Conservation (phyloP, 2,797 vertebrate species). For the Cyprinella venusta region DNA sequence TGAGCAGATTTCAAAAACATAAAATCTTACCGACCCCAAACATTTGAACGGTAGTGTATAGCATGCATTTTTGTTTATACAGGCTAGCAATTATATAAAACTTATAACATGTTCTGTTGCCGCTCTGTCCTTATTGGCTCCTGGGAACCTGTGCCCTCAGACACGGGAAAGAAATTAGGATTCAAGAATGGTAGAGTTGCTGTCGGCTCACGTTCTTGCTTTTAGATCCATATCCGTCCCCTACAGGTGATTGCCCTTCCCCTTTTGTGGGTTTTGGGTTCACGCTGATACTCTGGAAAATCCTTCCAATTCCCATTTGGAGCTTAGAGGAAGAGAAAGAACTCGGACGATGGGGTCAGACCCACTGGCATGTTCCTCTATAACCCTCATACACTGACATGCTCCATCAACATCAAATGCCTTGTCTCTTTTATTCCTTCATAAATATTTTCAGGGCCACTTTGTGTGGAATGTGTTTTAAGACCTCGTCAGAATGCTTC, state of each 20-base stretch:
- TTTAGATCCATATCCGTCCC: conserved; percentile 42
- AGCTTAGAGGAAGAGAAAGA: conserved; percentile 29
- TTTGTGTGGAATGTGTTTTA: conserved; percentile 57
- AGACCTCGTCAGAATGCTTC: conserved; percentile 50
- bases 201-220: conserved; percentile 32
- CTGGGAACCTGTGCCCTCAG: neutral
- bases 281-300: conserved; percentile 31
- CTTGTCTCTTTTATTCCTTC: conserved; percentile 50
- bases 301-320: conserved; percentile 11
- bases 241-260: conserved; percentile 37
- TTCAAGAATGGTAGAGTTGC: conserved; percentile 1
- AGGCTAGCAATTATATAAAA: neutral
- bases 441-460: conserved; percentile 58
- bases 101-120: neutral
- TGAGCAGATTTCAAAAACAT: neutral
- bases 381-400: conserved; percentile 43
- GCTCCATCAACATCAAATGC: conserved; percentile 54
- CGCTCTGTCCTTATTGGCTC: conserved; percentile 19
- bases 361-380: conserved; percentile 40
- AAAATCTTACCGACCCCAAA: neutral
- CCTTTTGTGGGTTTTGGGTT: conserved; percentile 21
- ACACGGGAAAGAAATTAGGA: neutral
- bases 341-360: conserved; percentile 39
- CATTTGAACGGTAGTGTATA: neutral
- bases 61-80: neutral